Evolutionary conservation across 1,140 invertebrate species (phyloP).

Genomic region (Aphelenchoides avenae): DNA sequence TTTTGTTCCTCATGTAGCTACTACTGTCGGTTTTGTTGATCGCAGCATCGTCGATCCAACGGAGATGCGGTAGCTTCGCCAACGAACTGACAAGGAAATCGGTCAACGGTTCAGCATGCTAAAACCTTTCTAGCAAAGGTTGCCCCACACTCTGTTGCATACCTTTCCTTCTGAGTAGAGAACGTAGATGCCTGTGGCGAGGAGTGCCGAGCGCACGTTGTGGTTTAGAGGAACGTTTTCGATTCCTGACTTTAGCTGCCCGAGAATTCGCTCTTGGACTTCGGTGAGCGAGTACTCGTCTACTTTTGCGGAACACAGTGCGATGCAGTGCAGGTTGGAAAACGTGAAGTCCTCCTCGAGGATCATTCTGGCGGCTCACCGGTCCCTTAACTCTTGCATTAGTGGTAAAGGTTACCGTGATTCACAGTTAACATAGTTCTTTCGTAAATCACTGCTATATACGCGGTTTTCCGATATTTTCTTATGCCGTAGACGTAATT

Average conservation of each 20-base stretch:
- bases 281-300: conserved; percentile 35
- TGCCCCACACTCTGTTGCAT: conserved; percentile 1
- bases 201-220: conserved; percentile 51
- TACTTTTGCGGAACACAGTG: conserved; percentile 28
- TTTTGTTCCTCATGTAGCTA: not conserved
- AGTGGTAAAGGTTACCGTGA: too few relatives aligned
- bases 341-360: conserved; percentile 30
- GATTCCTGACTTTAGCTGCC: conserved; percentile 28
- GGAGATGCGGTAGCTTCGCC: conserved; percentile 37
- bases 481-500: too few relatives aligned
- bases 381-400: too few relatives aligned
- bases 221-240: conserved; percentile 57
- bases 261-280: conserved; percentile 43
- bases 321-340: conserved; percentile 40
- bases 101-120: conserved; percentile 42
- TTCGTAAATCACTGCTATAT: too few relatives aligned
- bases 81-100: conserved; percentile 39
- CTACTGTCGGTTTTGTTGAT: conserved; percentile 49
- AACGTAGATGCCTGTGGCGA: conserved; percentile 49
- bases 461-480: too few relatives aligned
- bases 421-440: too few relatives aligned
- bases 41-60: conserved; percentile 57
- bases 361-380: conserved; percentile 21
- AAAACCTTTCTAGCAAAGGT: conserved; percentile 14
- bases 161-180: conserved; percentile 42